Evolutionary conservation across 2,113 vertebrate species (phyloP), one percentile per base, ranked within the genome.

Genomic region (Lanius collurio): DNA sequence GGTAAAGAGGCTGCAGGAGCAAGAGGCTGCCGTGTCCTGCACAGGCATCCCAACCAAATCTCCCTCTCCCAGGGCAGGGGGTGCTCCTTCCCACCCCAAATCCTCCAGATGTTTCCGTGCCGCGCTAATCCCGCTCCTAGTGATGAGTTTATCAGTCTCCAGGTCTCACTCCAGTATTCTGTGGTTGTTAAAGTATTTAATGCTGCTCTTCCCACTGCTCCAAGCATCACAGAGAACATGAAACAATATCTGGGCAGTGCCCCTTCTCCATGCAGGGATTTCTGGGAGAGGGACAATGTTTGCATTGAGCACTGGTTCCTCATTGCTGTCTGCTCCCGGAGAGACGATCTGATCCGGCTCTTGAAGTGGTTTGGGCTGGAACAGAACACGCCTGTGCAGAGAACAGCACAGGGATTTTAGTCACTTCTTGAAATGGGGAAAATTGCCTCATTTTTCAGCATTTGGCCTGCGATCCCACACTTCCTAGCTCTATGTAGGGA

Each of bases 371-470:
- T 95, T 92, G 93, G 88, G 93, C 89, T 94, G 95, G 94, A 97
- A 96, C 95, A 96, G 95, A 93, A 93, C 83, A 59, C 57, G 64
- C 83, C 91, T 96, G 94, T 96, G 95, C 64, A 73, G 92, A 87
- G 85, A 97, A 95, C 90, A 94, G 91, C 93, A 69, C 49, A 94
- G 96, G 94, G 94, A 93, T 94, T 97, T 97, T 70, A 94, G 97
- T 96, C 96, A 94, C 91, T 94, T 84, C 94, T 96, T 89, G 95
- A 96, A 95, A 94, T 62, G 94, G 96, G 94, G 90, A 96, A 97
- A 96, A 95, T 95, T 92, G 96, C 96, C 95, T 96, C 94, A 94
- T 97, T 96, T 97, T 97, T 93, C 96, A 97, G 89, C 91, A 2
- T 87, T 94, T 94, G 94, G 95, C 93, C 83, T 83, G 95, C 13